Base-by-base conservation (phyloP, 1,140 invertebrate genomes). In the Apis laboriosa region DNA sequence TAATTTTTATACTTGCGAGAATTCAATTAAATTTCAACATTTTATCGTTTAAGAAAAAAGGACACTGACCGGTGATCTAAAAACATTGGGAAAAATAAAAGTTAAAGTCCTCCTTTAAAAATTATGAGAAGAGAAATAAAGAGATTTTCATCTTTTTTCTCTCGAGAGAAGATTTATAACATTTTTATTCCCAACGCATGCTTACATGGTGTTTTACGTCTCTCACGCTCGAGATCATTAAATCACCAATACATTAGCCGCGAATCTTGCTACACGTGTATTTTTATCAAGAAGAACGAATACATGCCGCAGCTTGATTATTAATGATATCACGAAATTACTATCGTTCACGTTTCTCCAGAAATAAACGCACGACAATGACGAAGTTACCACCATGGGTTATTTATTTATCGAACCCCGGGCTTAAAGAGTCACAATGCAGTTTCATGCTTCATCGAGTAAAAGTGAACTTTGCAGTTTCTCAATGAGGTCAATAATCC, bases 401-500 rank as follows among this genome's bases (percentile, higher is more conserved):
- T 82, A 77, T 77, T 75, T 80, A 74, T 66, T 68, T 70, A 82
- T 82, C 49, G 71, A 77, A n/a, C 28, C 34, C 17, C 51, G 70
- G 51, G n/a, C 51, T 80, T 61, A 49, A 80, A 80, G 60, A 43
- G 17, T 24, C 43, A n/a, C 64, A 21, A 70, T 70, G 64, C 55
- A 55, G 64, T 61, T 82, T 82, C 80, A 82, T 68, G 73, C 73
- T 82, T 24, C 56, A 51, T 61, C 80, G 56, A 77, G 64, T 77
- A 77, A 82, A 82, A 77, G 49, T 55, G 74, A 82, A 82, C 71
- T 56, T 56, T 11, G n/a, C 63, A 55, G 74, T 53, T 68, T 56
- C 24, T 53, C 17, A 34, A 11, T 17, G 64, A 60, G 55, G 80
- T 77, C 55, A 70, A 82, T 75, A 75, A 68, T 77, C 64, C 56